A percentile compares a stretch with the other conserved stretches of the same genome.
phyloP scores from a whole-genome alignment of 2,888 invertebrate species.

The Amaurobius ferox region DNA sequence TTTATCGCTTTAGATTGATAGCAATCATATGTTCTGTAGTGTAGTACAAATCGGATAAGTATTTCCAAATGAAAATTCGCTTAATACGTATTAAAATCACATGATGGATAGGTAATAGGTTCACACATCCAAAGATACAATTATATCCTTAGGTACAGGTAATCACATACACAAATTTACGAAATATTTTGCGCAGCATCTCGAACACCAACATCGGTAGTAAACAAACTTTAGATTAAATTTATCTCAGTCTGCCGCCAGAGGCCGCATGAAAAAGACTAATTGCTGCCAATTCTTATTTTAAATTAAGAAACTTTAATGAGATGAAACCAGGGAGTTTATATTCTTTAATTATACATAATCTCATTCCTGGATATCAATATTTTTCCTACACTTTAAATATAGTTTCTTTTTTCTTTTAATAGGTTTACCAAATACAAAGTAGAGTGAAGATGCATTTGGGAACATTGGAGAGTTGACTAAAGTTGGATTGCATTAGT shows the following conservation, averaged over 20 bases:
- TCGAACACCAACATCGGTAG: neutral
- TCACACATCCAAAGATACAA: neutral
- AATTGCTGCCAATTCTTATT: neutral
- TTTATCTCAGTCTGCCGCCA: constrained; percentile 2
- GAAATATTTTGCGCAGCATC: neutral
- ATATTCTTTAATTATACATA: too few relatives aligned
- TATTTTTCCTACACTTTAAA: too few relatives aligned
- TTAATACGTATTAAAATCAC: too few relatives aligned
- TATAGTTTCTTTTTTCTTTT: too few relatives aligned
- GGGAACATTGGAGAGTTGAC: too few relatives aligned
- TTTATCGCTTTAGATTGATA: neutral
- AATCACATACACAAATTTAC: neutral
- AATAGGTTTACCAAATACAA: too few relatives aligned
- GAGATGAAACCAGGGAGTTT: too few relatives aligned
- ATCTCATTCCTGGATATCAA: too few relatives aligned
- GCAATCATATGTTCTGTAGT: neutral
- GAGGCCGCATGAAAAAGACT: neutral
- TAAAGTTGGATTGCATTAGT: too few relatives aligned
- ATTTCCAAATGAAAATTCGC: too few relatives aligned
- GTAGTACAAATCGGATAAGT: neutral
- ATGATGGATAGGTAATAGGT: too few relatives aligned
- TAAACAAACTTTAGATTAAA: neutral
- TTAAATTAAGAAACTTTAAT: neutral
- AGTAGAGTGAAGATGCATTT: too few relatives aligned
- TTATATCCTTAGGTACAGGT: neutral